Conservation (phyloP, 2,113 vertebrate species). For the Alethe castanea region DNA sequence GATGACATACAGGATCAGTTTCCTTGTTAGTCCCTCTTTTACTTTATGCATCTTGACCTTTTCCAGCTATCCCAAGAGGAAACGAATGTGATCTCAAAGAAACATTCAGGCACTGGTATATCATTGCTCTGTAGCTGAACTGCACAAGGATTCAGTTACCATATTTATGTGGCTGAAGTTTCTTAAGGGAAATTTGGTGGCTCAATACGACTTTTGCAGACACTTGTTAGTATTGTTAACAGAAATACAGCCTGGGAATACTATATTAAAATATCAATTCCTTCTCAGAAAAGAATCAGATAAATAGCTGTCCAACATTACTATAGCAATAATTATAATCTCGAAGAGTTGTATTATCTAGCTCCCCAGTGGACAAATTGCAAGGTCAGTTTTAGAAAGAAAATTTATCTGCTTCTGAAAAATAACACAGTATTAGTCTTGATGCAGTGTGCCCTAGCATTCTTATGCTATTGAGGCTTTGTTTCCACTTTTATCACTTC, state of each 20-base stretch:
- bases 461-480: not conserved
- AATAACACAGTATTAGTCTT: not conserved
- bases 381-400: not conserved
- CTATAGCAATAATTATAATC: not conserved
- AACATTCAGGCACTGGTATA: not conserved
- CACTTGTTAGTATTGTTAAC: not conserved
- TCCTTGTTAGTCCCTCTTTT: constrained; percentile 1
- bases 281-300: not conserved
- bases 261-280: not conserved
- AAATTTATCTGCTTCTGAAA: not conserved
- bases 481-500: not conserved
- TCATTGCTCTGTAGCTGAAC: not conserved
- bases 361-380: not conserved
- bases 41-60: constrained; percentile 21
- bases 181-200: not conserved
- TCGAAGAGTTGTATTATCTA: not conserved
- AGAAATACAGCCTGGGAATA: not conserved
- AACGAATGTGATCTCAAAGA: not conserved
- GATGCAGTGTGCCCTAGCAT: not conserved
- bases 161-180: not conserved
- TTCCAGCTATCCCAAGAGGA: constrained; percentile 2
- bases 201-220: not conserved
- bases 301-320: not conserved
- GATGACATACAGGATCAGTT: not conserved
- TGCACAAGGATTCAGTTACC: not conserved